These are phyloP conservation scores for Saimiri boliviensis DNA, from an alignment of 2,113 vertebrate genomes.

Conservation along the genomic window DNA sequence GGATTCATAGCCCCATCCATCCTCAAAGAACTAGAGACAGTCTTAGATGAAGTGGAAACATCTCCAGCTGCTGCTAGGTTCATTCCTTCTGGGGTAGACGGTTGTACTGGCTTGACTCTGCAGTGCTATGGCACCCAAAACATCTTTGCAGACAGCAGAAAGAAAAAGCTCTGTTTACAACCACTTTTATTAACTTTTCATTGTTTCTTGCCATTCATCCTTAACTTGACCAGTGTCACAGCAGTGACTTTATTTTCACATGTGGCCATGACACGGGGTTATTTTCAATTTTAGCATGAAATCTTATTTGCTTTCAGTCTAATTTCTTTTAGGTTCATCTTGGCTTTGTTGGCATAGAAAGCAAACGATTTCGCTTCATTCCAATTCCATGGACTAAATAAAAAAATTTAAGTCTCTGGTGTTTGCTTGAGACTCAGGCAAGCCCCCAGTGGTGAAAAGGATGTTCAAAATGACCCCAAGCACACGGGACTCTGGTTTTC, in stretches of 20 bases:
- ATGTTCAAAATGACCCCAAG: conserved; percentile 33
- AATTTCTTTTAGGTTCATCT: conserved; percentile 39
- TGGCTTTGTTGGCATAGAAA: neutral
- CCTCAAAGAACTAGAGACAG: neutral
- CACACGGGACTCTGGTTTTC: conserved; percentile 35
- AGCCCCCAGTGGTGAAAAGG: neutral
- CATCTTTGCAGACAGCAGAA: neutral
- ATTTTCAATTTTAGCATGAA: neutral
- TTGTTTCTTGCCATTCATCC: neutral
- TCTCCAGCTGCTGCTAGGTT: neutral
- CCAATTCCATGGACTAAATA: neutral
- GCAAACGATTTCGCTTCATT: conserved; percentile 44
- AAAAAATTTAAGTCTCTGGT: neutral
- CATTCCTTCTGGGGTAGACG: neutral
- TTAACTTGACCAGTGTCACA: neutral
- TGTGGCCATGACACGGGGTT: neutral
- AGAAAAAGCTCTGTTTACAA: neutral
- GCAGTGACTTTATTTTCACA: neutral
- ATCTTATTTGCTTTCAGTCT: conserved; percentile 24
- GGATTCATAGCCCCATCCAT: neutral
- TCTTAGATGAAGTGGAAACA: too few species aligned
- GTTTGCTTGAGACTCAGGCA: neutral
- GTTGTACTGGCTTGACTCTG: neutral
- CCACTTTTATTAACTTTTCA: neutral
- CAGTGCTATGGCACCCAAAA: neutral